Base-by-base conservation (phyloP, 2,113 vertebrate species). In the Chelonoidis abingdonii region DNA sequence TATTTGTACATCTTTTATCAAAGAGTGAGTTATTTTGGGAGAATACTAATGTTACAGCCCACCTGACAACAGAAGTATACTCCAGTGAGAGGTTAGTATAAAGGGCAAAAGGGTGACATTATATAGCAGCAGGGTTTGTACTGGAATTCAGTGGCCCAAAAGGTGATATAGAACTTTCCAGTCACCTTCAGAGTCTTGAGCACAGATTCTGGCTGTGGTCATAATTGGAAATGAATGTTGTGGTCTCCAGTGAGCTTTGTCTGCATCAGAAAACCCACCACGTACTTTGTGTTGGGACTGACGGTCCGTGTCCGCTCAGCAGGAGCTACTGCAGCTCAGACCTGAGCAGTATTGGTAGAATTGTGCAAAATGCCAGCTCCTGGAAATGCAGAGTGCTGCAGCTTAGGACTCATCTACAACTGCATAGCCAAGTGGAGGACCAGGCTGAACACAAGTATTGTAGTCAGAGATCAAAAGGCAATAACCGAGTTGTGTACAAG, bases 391-490 rank as follows among this genome's bases (percentile, higher is more conserved):
- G 0, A 83, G 9, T 50, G 41, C 10, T 87, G 78, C 81, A 89
- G n/a, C 2, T 76, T 17, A 24, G 35, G 56, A 19, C 6, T 41
- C 5, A 56, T 1, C 52, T 94, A 31, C 38, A 80, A n/a, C 88
- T 79, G 72, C 72, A n/a, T 65, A 0, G 41, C 14, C 27, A 49
- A 85, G 44, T 19, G 24, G 41, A 88, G 41, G 47, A 50, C 47
- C 0, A 1, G 14, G 0, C 12, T 38, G 69, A 56, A 38, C 80
- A 49, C 2, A 21, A 87, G 31, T 27, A 52, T 27, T 0, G 0
- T n/a, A 14, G 72, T 3, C 29, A 78, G 83, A 86, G 27, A 94
- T 87, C 35, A 80, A 38, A 95, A 31, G 10, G 19, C n/a, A 72
- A n/a, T 10, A 19, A 10, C 9, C 44, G 52, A 82, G 31, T 41